Evolutionary conservation across 2,797 vertebrate genomes (phyloP).

Genomic region (Pristis pectinata): DNA sequence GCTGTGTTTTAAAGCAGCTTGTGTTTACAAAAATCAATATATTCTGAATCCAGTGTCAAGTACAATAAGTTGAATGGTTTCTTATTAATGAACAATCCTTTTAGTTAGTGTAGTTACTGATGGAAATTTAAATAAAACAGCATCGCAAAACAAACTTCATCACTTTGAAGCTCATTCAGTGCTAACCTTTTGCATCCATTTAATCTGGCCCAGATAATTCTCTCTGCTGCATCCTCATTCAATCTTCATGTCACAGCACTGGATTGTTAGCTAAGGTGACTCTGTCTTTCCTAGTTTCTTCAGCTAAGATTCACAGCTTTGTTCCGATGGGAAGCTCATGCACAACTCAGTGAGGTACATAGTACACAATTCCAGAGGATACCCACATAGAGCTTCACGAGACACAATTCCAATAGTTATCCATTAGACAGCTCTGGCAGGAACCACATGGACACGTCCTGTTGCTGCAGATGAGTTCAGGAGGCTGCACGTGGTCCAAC

Average conservation of each 20-base stretch:
- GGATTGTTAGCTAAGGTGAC: not conserved
- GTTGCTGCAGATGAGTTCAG: not conserved
- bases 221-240: not conserved
- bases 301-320: too few species aligned
- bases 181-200: not conserved
- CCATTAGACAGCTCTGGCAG: not conserved
- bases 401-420: not conserved
- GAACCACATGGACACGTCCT: not conserved
- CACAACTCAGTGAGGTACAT: not conserved
- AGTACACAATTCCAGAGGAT: not conserved
- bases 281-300: not conserved
- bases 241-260: not conserved
- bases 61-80: not conserved
- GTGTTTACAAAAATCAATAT: not conserved
- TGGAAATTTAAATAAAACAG: not conserved
- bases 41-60: not conserved
- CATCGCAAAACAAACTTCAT: not conserved
- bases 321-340: not conserved
- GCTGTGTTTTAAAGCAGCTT: not conserved
- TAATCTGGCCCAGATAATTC: not conserved
- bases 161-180: not conserved
- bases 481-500: not conserved
- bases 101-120: not conserved
- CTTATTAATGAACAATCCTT: not conserved
- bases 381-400: not conserved